Evolutionary conservation across 2,797 vertebrate genomes (phyloP), one percentile per base, ranked within the genome.

Genomic region (Falco peregrinus): DNA sequence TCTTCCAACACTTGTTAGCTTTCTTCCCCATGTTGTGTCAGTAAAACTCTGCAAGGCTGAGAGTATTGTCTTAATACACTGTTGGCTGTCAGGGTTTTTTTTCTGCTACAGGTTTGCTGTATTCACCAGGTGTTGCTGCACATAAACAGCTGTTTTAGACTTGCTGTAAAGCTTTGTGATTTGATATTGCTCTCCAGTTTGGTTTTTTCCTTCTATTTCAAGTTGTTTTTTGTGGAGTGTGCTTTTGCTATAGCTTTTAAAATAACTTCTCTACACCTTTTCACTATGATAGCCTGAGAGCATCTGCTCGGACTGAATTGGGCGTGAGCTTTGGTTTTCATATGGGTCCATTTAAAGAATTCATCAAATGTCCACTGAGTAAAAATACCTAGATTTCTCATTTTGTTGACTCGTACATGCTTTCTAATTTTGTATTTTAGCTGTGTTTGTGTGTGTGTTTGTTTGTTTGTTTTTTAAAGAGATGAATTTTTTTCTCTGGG

Each of bases 11-110:
- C 5, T 7, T 68, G 21, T 5, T 14, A 5, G 3, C 57, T 85
- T 76, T 76, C 28, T 85, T 60, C 33, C 51, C 35, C 1, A 0
- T 6, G 7, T 28, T 61, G 11, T 56, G 29, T 63, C 74, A 80
- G 56, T 86, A 69, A 31, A 24, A n/a, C 47, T 77, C 33, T 65
- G 47, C 35, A 54, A 41, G 22, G 18, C 56, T 80, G 60, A 51
- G 28, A 13, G 24, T 2, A 0, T 57, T 47, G 16, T 16, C 37
- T 33, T 41, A 26, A 29, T 17, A 6, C 53, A 24, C 35, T 1
- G 1, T 4, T 86, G 26, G 18, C 83, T 69, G 21, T 12, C 41
- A 68, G 33, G 43, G 43, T 6, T 15, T 43, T 43, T 28, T 29
- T 57, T 61, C 35, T 69, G 10, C 60, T 60, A 35, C 5, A 54